Base-by-base conservation (phyloP, 2,797 vertebrate genomes). In the Dallia pectoralis region DNA sequence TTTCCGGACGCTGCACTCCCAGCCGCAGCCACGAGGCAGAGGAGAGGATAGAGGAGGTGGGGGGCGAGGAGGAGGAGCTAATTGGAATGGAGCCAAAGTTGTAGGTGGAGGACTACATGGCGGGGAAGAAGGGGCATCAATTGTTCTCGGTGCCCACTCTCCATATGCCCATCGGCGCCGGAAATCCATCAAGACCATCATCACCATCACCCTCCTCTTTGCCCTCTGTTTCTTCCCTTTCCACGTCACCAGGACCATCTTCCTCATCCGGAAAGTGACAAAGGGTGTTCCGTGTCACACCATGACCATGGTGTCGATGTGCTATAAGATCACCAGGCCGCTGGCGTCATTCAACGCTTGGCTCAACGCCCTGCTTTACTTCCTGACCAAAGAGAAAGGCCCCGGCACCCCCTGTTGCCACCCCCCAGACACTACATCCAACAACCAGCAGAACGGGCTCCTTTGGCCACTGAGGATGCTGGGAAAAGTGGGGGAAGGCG, bases 361-460 rank as follows among this genome's bases (percentile, higher is more conserved):
- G 92, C 93, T 95, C 69, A 95, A 95, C 3, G 94, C 94, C 5
- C 89, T 95, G 29, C 91, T 95, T 44, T 95, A 95, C 79, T 95
- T 95, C 82, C 87, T 95, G 22, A 95, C 94, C 33, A 95, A 95
- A 84, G 94, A 95, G 78, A 94, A 93, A 73, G 87, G 87, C 0
- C 87, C 86, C 11, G 74, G 79, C 48, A 72, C 79, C 32, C 80
- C 88, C 47, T 94, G 93, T 77, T 93, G 93, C 74, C 89, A 84
- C 6, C 77, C 77, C 0, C 81, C 59, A 29, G 87, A 87, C 68
- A 77, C 85, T 51, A 70, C 72, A 51, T 49, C 9, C 67, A 22
- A 1, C 62, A 82, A 76, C 22, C 86, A 82, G 36, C 86, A 89
- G 0, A 82, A 78, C 0, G 86, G 86, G 2, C 84, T 88, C 9